These are phyloP conservation scores for Zaprionus lineosus DNA, from an alignment of 2,888 invertebrate genomes.

Conservation along the genomic window DNA sequence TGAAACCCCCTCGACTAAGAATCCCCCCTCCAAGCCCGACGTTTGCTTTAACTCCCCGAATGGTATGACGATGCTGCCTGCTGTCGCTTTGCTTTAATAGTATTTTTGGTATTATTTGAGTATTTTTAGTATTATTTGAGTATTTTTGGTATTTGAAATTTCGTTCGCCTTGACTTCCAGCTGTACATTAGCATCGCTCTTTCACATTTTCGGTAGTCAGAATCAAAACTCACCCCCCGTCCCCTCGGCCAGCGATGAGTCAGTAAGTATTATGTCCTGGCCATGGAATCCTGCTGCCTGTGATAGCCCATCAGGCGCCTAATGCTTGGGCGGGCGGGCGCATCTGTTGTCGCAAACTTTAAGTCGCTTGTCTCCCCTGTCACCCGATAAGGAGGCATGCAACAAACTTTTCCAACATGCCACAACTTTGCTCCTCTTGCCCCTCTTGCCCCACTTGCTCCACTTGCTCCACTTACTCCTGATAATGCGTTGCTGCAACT, in stretches of 20 bases:
- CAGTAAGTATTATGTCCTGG: slow-evolving; percentile 26
- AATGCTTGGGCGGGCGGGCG: slow-evolving; percentile 26
- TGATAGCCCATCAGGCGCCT: slow-evolving; percentile 20
- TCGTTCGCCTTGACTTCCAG: no score
- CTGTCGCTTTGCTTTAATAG: slow-evolving; percentile 28
- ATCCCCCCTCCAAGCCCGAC: slow-evolving; percentile 6
- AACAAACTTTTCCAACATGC: slow-evolving; percentile 41
- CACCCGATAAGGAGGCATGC: slow-evolving; percentile 8
- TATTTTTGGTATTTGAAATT: slow-evolving; percentile 34
- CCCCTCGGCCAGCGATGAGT: no score
- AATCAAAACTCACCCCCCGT: no score
- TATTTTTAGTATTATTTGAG: no score
- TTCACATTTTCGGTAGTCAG: no score
- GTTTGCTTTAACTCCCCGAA: no score
- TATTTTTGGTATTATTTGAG: slow-evolving; percentile 26
- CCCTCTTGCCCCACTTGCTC: no score
- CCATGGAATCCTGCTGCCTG: background rate
- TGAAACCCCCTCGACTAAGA: slow-evolving; percentile 17
- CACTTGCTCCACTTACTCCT: no score
- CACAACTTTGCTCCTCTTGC: no score
- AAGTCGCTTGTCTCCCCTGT: background rate
- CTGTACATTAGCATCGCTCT: no score
- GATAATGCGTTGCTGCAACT: slow-evolving; percentile 22
- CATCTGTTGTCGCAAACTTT: slow-evolving; percentile 44
- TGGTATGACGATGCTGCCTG: slow-evolving; percentile 22